Conservation (phyloP, 2,797 vertebrate species). For the Xerus rutilus region DNA sequence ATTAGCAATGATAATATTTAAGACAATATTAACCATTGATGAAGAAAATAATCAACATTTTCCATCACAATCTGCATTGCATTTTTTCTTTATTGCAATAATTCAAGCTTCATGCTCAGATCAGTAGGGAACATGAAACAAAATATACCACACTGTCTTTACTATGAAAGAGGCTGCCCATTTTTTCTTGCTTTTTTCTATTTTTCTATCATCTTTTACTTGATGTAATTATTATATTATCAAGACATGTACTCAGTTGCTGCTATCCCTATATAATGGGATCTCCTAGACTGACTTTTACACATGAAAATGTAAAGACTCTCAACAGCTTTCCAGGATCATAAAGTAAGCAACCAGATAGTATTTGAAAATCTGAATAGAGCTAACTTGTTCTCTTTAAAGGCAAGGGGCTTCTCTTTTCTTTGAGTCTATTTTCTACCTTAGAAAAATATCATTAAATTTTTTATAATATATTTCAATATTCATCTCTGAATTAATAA, state of each 20-base stretch:
- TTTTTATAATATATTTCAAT: neutral
- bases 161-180: neutral
- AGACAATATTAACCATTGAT: neutral
- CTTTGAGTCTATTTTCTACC: neutral
- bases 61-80: neutral
- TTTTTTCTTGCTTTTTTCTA: neutral
- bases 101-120: neutral
- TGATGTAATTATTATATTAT: neutral
- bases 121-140: neutral
- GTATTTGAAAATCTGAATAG: neutral
- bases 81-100: conserved; percentile 3
- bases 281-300: neutral
- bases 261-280: neutral
- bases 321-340: neutral
- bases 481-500: neutral
- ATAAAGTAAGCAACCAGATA: neutral
- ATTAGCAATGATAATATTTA: neutral
- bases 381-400: neutral
- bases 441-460: neutral
- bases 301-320: neutral
- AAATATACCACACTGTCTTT: neutral
- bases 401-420: neutral
- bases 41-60: neutral
- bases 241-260: neutral
- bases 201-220: neutral